A percentile compares a stretch with the other conserved stretches of the same genome.
phyloP scores from a whole-genome alignment of 2,888 invertebrate genomes.

The Pandemis corylana region DNA sequence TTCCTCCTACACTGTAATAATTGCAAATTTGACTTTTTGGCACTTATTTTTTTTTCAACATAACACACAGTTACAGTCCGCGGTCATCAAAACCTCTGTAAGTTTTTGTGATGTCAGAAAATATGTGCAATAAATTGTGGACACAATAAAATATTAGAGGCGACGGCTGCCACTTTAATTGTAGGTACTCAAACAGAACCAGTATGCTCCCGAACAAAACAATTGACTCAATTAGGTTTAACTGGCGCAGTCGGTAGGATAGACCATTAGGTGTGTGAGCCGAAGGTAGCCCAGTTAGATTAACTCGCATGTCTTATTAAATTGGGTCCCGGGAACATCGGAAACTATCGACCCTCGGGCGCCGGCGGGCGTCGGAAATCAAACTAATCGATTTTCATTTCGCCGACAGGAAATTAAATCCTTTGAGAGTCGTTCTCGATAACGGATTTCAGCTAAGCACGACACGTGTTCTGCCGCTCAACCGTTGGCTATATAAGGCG shows the following conservation, averaged over 20 bases:
- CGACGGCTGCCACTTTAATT: no score
- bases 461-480: slow-evolving; percentile 73
- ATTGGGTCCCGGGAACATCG: slow-evolving; percentile 68
- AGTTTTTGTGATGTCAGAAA: no score
- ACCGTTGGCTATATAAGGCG: slow-evolving; percentile 48
- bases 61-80: no score
- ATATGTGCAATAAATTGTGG: no score
- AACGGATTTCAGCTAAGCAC: slow-evolving; percentile 80
- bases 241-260: slow-evolving; percentile 1
- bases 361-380: slow-evolving; percentile 78
- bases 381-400: slow-evolving; percentile 85
- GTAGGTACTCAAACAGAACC: neutral
- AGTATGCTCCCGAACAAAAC: slow-evolving; percentile 24
- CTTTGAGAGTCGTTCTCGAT: slow-evolving; percentile 81
- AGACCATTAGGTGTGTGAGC: neutral
- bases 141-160: no score
- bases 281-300: slow-evolving; percentile 47
- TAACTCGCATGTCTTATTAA: slow-evolving; percentile 75
- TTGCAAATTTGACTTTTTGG: no score
- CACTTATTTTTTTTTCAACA: no score
- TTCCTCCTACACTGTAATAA: no score
- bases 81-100: no score
- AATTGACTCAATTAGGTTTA: slow-evolving; percentile 30
- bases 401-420: slow-evolving; percentile 84
- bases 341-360: slow-evolving; percentile 75